Evolutionary conservation across 2,113 vertebrate genomes (phyloP).

Genomic region (Bostrychus sinensis): DNA sequence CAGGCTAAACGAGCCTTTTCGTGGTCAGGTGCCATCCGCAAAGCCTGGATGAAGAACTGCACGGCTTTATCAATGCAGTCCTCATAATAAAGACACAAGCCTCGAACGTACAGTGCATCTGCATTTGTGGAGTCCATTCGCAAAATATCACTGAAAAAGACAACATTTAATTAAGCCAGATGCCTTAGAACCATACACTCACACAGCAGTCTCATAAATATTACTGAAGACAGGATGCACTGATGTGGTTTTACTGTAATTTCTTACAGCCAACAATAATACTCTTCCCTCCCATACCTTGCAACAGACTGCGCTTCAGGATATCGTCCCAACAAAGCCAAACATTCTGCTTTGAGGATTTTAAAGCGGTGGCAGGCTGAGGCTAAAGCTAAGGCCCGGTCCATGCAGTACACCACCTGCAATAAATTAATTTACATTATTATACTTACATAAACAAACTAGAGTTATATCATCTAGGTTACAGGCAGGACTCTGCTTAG

Average conservation of each 20-base stretch:
- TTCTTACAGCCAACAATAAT: not conserved
- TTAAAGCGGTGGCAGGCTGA: constrained; percentile 94
- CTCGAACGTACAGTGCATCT: constrained; percentile 91
- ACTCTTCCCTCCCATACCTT: constrained; percentile 77
- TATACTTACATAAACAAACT: not conserved
- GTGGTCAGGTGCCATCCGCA: constrained; percentile 95
- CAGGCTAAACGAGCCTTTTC: constrained; percentile 93
- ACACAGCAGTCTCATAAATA: no score
- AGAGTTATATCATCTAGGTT: not conserved
- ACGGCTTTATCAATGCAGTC: constrained; percentile 97
- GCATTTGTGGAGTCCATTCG: constrained; percentile 94
- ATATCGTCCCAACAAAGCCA: constrained; percentile 92
- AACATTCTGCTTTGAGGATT: constrained; percentile 95
- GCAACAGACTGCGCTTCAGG: constrained; percentile 96
- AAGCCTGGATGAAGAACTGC: constrained; percentile 95
- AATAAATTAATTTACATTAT: constrained; percentile 3
- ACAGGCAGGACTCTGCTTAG: not conserved
- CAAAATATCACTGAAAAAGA: constrained; percentile 86
- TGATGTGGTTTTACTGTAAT: no score
- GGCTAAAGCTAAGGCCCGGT: constrained; percentile 90
- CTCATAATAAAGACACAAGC: constrained; percentile 95
- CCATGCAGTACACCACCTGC: constrained; percentile 97
- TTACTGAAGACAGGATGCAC: no score
- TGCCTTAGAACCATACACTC: no score
- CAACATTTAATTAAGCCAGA: no score